Conservation (phyloP, 2,113 vertebrate species). For the Perca fluviatilis region DNA sequence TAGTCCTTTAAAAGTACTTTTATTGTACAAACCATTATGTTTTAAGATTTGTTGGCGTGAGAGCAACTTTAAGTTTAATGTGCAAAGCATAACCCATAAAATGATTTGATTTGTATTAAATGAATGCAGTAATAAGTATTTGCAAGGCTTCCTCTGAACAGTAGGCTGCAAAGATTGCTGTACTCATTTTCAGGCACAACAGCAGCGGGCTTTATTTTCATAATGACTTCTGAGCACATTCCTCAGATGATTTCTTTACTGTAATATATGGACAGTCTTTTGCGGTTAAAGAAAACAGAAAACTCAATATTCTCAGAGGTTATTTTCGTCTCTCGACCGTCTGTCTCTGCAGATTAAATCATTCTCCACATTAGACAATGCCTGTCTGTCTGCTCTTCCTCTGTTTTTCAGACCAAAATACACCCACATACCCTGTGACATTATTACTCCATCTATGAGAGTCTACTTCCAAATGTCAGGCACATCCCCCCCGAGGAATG, state of each 20-base stretch:
- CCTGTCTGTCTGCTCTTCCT: slow-evolving; percentile 46
- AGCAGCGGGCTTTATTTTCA: slow-evolving; percentile 3
- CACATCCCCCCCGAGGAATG: slow-evolving; percentile 74
- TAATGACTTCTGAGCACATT: slow-evolving; percentile 26
- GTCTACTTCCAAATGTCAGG: slow-evolving; percentile 80
- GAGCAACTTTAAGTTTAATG: background rate
- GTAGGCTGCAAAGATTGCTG: background rate
- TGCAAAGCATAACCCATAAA: background rate
- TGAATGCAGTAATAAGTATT: background rate
- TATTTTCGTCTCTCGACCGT: slow-evolving; percentile 32
- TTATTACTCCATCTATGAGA: slow-evolving; percentile 78
- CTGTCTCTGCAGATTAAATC: slow-evolving; percentile 67
- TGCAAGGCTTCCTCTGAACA: background rate
- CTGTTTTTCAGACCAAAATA: slow-evolving; percentile 64
- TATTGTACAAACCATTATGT: too few species aligned
- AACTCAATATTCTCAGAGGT: slow-evolving; percentile 60
- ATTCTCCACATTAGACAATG: slow-evolving; percentile 58
- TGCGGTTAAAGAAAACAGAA: slow-evolving; percentile 44
- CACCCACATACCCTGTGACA: slow-evolving; percentile 68
- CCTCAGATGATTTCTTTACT: slow-evolving; percentile 9
- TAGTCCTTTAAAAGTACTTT: background rate
- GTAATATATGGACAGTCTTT: slow-evolving; percentile 5
- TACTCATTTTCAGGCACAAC: background rate
- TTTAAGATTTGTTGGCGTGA: background rate
- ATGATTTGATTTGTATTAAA: background rate